These are phyloP conservation scores for Azemiops feae DNA, from an alignment of 2,113 vertebrate species.

Conservation along the genomic window DNA sequence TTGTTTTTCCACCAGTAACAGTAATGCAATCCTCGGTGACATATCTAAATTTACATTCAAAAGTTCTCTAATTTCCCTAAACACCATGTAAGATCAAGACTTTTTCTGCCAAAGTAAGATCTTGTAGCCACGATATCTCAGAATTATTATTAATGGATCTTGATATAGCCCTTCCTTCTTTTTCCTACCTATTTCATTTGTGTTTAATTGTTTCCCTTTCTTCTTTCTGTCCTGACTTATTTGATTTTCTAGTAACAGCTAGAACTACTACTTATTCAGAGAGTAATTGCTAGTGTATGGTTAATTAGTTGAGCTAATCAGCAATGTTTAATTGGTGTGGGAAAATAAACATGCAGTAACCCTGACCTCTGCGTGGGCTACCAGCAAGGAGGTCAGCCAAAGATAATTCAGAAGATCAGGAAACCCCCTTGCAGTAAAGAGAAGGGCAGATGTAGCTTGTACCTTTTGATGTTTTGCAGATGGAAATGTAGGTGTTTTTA, in stretches of 20 bases:
- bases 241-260: conserved; percentile 23
- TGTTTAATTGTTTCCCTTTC: conserved; percentile 32
- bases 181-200: conserved; percentile 6
- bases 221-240: conserved; percentile 9
- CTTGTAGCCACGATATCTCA: background rate
- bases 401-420: conserved; percentile 5
- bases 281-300: conserved; percentile 36
- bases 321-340: conserved; percentile 39
- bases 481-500: background rate
- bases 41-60: no score
- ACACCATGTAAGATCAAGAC: background rate
- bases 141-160: background rate
- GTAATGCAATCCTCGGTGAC: no score
- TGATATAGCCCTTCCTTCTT: background rate
- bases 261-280: background rate
- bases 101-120: background rate
- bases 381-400: background rate
- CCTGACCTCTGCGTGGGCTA: background rate
- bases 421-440: background rate
- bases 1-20: no score
- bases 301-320: conserved; percentile 40
- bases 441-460: no score
- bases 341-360: conserved; percentile 29
- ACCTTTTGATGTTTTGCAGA: background rate
- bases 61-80: no score